Percentiles rank a stretch among this genome's conserved stretches.
Evolutionary conservation across 1,140 invertebrate species (phyloP).

Genomic region (Drosophila simulans): DNA sequence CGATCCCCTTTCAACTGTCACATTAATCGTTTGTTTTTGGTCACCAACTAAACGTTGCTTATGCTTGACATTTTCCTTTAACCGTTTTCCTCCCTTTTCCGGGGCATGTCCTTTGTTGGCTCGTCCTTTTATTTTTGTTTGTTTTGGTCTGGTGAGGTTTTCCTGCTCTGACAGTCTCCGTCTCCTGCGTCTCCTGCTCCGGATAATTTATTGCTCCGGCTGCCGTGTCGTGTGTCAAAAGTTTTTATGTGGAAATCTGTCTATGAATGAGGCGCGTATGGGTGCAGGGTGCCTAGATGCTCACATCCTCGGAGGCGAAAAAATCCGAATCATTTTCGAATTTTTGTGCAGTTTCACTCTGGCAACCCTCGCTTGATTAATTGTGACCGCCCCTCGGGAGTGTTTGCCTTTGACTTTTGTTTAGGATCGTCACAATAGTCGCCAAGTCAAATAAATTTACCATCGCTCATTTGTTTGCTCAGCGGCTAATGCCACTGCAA

Average conservation of each 20-base stretch:
- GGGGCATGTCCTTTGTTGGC: conserved; percentile 41
- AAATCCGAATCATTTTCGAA: conserved; percentile 74
- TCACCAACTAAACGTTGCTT: conserved; percentile 76
- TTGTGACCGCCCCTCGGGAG: conserved; percentile 52
- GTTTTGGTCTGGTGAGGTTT: conserved; percentile 66
- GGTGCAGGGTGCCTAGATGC: conserved; percentile 41
- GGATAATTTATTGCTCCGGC: conserved; percentile 77
- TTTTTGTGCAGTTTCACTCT: conserved; percentile 68
- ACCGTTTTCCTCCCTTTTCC: conserved; percentile 42
- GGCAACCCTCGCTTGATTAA: conserved; percentile 66
- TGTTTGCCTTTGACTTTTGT: conserved; percentile 74
- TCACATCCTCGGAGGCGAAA: conserved; percentile 6
- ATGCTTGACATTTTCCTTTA: conserved; percentile 43
- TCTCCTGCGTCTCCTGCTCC: conserved; percentile 28
- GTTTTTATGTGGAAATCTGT: conserved; percentile 79
- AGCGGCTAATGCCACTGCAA: conserved; percentile 59
- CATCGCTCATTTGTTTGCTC: conserved; percentile 52
- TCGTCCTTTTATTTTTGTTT: conserved; percentile 56
- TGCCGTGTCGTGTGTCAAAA: conserved; percentile 81
- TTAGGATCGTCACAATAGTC: conserved; percentile 45
- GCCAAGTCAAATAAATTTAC: conserved; percentile 48
- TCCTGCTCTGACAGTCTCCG: conserved; percentile 47
- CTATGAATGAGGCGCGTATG: conserved; percentile 69
- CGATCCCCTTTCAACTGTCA: conserved; percentile 76
- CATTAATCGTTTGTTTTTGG: conserved; percentile 84